A percentile compares a stretch with the other conserved stretches of the same genome.
Evolutionary conservation across 2,113 vertebrate species (phyloP).

Genomic region (Hyperopisus bebe): DNA sequence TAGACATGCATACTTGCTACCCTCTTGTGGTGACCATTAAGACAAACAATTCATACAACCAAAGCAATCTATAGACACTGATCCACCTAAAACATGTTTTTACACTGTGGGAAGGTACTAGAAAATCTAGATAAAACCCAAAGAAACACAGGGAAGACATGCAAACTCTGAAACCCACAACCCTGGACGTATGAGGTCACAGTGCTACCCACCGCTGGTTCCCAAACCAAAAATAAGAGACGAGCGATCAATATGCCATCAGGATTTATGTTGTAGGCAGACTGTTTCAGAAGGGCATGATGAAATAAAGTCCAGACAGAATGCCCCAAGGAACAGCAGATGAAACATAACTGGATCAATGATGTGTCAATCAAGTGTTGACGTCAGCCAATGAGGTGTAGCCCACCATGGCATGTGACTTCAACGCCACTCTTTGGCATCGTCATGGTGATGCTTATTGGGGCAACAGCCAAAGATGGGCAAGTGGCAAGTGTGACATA

Average conservation of each 20-base stretch:
- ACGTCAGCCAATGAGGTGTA: not conserved
- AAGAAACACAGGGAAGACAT: not conserved
- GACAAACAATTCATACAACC: not conserved
- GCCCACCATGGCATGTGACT: not conserved
- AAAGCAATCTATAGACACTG: not conserved
- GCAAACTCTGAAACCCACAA: not conserved
- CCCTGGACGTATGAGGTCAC: not conserved
- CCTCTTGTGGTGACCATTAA: slow-evolving; percentile 42
- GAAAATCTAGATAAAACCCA: not conserved
- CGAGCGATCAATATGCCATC: not conserved
- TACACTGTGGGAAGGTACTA: not conserved
- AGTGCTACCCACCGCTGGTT: not conserved
- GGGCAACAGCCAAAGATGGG: not conserved
- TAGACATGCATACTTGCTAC: slow-evolving; percentile 42
- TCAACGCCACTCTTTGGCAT: not conserved
- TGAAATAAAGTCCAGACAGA: not conserved
- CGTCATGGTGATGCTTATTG: not conserved
- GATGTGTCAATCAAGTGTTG: not conserved
- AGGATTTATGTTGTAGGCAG: not conserved
- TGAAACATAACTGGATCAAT: not conserved
- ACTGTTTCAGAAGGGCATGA: not conserved
- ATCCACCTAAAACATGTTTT: not conserved
- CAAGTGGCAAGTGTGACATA: not conserved
- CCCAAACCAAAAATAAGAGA: not conserved
- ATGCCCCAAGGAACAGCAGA: not conserved